phyloP scores from a whole-genome alignment of 2,797 vertebrate species.

The Delichon dasypus region DNA sequence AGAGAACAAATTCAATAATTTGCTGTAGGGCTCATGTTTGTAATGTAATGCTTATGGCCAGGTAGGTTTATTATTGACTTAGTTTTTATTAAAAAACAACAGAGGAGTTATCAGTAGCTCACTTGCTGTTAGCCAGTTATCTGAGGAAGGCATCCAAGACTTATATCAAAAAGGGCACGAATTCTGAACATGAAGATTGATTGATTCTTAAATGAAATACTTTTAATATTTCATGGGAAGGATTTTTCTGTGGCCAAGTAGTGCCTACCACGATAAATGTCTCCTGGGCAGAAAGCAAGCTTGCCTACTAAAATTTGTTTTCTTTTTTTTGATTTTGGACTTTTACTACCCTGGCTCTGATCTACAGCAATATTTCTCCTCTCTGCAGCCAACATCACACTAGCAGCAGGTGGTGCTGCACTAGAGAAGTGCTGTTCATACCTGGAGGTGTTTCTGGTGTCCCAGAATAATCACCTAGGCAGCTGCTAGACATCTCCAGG shows the following conservation, averaged over 20 bases:
- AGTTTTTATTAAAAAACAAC: constrained; percentile 9
- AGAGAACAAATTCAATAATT: background rate
- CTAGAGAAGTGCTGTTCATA: accelerated
- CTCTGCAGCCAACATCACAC: background rate
- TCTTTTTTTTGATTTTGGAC: background rate
- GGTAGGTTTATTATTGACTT: constrained; percentile 18
- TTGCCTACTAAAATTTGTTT: background rate
- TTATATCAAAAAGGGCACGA: background rate
- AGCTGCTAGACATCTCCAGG: background rate
- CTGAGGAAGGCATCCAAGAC: background rate
- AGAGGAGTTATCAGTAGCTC: background rate
- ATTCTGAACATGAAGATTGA: background rate
- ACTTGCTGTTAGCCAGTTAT: background rate
- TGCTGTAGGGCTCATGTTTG: constrained; percentile 9
- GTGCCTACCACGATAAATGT: background rate
- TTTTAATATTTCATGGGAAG: constrained; percentile 4
- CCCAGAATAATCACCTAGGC: background rate
- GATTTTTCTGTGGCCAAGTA: background rate
- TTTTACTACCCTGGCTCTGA: background rate
- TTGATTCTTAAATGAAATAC: constrained; percentile 6
- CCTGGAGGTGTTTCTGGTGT: background rate
- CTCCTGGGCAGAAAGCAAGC: background rate
- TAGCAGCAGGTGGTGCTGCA: background rate
- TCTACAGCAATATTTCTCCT: background rate
- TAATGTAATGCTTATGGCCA: background rate